Percentiles rank a stretch among this genome's conserved stretches.
Conservation (phyloP, 2,888 invertebrate genomes). For the Drosophila tripunctata region DNA sequence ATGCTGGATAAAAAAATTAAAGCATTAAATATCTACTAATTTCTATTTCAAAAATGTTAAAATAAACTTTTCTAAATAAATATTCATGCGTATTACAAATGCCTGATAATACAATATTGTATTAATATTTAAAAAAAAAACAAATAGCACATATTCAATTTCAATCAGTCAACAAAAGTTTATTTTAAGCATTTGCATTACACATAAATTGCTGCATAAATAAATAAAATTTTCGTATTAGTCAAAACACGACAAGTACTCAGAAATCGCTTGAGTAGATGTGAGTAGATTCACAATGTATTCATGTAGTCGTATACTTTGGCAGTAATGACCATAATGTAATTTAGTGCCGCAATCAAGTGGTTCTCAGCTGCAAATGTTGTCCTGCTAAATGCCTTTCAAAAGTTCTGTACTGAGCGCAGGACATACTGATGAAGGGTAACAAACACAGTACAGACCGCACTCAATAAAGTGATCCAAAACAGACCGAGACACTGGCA, state of each 20-base stretch:
- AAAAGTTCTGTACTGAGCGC: conserved; percentile 56
- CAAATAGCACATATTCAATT: not conserved
- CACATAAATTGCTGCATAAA: conserved; percentile 2
- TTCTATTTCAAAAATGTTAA: not conserved
- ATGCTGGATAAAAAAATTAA: too few species aligned
- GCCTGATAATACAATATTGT: not conserved
- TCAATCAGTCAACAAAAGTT: not conserved
- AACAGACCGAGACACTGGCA: conserved; percentile 40
- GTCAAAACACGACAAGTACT: conserved; percentile 4
- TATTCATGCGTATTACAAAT: not conserved
- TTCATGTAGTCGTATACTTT: conserved; percentile 11
- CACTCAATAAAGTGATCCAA: conserved; percentile 67
- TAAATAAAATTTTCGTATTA: conserved; percentile 2
- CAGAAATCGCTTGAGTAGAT: not conserved
- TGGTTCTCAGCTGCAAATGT: conserved; percentile 58
- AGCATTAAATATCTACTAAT: too few species aligned
- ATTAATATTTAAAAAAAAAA: not conserved
- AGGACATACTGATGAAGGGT: conserved; percentile 40
- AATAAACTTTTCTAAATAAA: not conserved
- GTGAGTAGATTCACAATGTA: conserved; percentile 11
- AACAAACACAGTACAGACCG: conserved; percentile 44
- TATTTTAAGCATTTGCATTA: not conserved
- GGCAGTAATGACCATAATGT: conserved; percentile 65
- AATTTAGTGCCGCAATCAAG: conserved; percentile 76
- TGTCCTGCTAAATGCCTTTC: conserved; percentile 48